phyloP scores from a whole-genome alignment of 2,797 vertebrate species.

The Fratercula arctica region DNA sequence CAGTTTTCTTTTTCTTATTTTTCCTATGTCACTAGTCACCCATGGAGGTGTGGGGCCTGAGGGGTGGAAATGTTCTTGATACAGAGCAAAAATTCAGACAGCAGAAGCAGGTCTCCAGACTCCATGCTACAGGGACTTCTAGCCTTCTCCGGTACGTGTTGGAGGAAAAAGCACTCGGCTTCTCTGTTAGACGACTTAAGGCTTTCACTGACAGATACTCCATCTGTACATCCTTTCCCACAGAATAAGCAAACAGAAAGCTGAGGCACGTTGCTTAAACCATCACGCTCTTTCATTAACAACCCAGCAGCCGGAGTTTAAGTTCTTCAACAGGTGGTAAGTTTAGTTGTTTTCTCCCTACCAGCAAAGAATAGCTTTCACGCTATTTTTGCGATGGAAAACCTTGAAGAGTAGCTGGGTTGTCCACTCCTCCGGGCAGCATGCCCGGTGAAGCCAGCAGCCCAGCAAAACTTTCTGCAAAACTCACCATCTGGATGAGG shows the following conservation, averaged over 20 bases:
- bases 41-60: not conserved
- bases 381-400: not conserved
- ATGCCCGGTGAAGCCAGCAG: not conserved
- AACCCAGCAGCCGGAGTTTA: not conserved
- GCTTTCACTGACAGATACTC: not conserved
- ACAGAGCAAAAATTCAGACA: not conserved
- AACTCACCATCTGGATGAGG: not conserved
- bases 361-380: not conserved
- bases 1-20: not conserved
- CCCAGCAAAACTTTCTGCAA: not conserved
- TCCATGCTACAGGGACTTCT: rapidly evolving
- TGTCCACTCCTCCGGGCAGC: not conserved
- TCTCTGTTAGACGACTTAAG: not conserved
- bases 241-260: not conserved
- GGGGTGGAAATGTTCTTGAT: not conserved
- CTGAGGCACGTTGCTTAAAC: not conserved
- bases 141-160: not conserved
- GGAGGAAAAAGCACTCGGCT: not conserved
- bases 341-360: not conserved
- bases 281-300: not conserved
- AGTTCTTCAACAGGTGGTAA: not conserved
- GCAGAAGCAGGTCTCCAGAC: not conserved
- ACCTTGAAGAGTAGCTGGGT: not conserved
- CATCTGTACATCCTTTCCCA: not conserved
- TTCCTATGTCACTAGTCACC: not conserved